Base-by-base conservation (phyloP, 2,113 vertebrate genomes). In the Triplophysa tibetana region DNA sequence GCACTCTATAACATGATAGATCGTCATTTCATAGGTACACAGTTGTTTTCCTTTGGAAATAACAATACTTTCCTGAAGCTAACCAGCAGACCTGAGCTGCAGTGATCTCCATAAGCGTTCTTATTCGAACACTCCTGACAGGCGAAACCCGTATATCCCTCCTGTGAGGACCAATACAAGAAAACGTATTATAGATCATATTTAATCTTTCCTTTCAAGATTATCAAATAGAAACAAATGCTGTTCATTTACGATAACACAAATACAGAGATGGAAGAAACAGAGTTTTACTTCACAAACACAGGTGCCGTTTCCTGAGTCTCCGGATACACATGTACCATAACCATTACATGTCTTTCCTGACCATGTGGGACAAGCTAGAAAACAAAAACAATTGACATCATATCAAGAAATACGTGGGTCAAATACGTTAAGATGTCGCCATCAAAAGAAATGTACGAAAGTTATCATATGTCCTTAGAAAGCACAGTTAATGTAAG, bases 281-380 rank as follows among this genome's bases (percentile, higher is more conserved):
- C 68, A 13, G n/a, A 45, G 5, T 2, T 10, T 64, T 77, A 98
- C 98, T 85, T 97, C 85, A 88, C 97, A 99, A 79, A 93, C 61
- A 19, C 98, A 99, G 80, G 94, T 98, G 67, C 98, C 97, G 0
- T 98, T 98, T 45, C 90, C 93, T 0, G 79, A 24, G 0, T 92
- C 87, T 24, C 95, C 96, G 17, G 96, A 94, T 86, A 92, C n/a
- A 80, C 98, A 99, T 6, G 63, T 92, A 4, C 97, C 97, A 0
- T 91, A 93, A 82, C 92, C 90, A 52, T 60, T 95, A 84, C 97
- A 99, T 1, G 92, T 89, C 50, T 88, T 94, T 52, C 88, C 84
- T 1, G 92, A 90, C 84, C 93, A 93, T 23, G 92, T 95, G 0
- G 96, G 96, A 82, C 97, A 98, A 67, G 95, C 97, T 99, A 87